A percentile compares a stretch with the other conserved stretches of the same genome.
Evolutionary conservation across 2,888 invertebrate genomes (phyloP).

Genomic region (Drosophila falleni): DNA sequence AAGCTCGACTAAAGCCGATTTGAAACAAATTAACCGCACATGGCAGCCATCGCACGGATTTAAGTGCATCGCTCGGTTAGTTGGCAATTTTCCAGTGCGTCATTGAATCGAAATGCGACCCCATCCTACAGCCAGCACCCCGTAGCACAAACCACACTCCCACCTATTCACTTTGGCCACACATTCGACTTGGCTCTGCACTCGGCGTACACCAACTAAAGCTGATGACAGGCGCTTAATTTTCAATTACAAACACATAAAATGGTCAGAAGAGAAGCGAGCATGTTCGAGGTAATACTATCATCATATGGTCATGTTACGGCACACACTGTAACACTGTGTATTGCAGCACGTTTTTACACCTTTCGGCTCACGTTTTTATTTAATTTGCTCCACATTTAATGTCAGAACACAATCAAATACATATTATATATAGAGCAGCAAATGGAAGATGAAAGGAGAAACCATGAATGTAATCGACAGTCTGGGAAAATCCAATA

Average conservation of each 20-base stretch:
- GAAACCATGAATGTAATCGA: background rate
- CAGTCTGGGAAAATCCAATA: background rate
- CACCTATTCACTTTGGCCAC: conserved; percentile 3
- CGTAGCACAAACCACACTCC: conserved; percentile 6
- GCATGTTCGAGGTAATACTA: conserved; percentile 46
- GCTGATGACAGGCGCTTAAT: conserved; percentile 73
- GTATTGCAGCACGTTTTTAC: conserved; percentile 40
- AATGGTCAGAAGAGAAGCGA: conserved; percentile 18
- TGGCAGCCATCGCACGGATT: conserved; percentile 69
- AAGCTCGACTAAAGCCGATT: conserved; percentile 59
- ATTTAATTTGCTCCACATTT: conserved; percentile 59
- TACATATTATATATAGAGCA: background rate
- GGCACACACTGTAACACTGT: background rate
- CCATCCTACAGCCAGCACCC: background rate
- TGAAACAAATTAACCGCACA: conserved; percentile 77
- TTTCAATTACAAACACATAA: conserved; percentile 75
- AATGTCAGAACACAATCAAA: conserved; percentile 47
- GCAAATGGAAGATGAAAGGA: background rate
- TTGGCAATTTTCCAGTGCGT: conserved; percentile 65
- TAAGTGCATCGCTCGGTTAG: conserved; percentile 66
- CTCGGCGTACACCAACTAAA: conserved; percentile 11
- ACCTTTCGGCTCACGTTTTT: conserved; percentile 46
- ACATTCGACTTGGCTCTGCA: conserved; percentile 5
- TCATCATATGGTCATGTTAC: conserved; percentile 63
- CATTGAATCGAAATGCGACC: conserved; percentile 52